phyloP scores from a whole-genome alignment of 2,888 invertebrate genomes.

The Calameuta idolon region DNA sequence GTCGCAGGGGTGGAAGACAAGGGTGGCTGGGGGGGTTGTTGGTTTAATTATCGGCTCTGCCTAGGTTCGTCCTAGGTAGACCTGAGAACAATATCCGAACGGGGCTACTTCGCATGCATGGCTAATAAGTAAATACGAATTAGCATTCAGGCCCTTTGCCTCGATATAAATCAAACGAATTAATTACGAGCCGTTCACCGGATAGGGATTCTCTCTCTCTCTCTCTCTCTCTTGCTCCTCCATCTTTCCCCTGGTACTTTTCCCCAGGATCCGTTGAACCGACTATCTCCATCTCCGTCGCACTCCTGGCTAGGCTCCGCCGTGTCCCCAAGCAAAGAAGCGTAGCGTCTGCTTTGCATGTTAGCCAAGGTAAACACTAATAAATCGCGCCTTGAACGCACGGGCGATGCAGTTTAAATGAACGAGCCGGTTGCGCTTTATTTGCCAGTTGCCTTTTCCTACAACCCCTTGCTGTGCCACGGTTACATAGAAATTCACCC shows the following conservation, averaged over 20 bases:
- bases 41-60: constrained; percentile 58
- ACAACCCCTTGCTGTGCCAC: too few relatives aligned
- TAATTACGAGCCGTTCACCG: constrained; percentile 46
- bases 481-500: too few relatives aligned
- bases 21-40: constrained; percentile 17
- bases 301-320: too few relatives aligned
- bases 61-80: constrained; percentile 26
- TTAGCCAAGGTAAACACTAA: constrained; percentile 56
- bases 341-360: constrained; percentile 49
- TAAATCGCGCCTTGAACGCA: constrained; percentile 43
- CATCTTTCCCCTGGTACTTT: too few relatives aligned
- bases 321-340: too few relatives aligned
- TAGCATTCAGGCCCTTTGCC: constrained; percentile 57
- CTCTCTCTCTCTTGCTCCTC: too few relatives aligned
- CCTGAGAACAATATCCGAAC: constrained; percentile 46
- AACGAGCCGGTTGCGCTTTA: constrained; percentile 28
- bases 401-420: constrained; percentile 15
- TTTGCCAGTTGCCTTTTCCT: constrained; percentile 16
- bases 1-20: too few relatives aligned
- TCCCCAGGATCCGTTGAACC: too few relatives aligned
- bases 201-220: constrained; percentile 12
- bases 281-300: too few relatives aligned
- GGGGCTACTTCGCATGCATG: constrained; percentile 43
- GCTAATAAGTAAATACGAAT: constrained; percentile 61
- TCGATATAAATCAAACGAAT: constrained; percentile 59